Evolutionary conservation across 2,888 invertebrate genomes (phyloP).

Genomic region (Cenopis cana): DNA sequence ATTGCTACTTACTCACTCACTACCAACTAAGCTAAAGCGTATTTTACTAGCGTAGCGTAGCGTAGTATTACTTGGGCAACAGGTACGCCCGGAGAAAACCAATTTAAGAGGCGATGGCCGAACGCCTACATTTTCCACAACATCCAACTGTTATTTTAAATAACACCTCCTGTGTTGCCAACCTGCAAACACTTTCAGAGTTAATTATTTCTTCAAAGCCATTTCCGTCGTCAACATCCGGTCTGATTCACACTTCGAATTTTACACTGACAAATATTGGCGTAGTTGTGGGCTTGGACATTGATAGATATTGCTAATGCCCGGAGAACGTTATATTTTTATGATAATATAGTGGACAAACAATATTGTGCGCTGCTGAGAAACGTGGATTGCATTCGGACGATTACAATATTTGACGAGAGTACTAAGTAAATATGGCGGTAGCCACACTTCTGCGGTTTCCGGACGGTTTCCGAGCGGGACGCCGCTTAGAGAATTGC

Average conservation of each 20-base stretch:
- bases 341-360: slow-evolving; percentile 1
- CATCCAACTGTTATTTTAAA: slow-evolving; percentile 16
- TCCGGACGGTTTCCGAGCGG: too few species aligned
- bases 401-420: too few species aligned
- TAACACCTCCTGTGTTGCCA: background rate
- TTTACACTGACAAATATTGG: slow-evolving; percentile 18
- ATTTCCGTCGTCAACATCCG: slow-evolving; percentile 23
- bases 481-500: too few species aligned
- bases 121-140: slow-evolving; percentile 3
- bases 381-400: too few species aligned
- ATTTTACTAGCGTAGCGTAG: too few species aligned
- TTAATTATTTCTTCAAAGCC: slow-evolving; percentile 22
- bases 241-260: slow-evolving; percentile 14
- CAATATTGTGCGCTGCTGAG: background rate
- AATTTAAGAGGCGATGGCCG: slow-evolving; percentile 1
- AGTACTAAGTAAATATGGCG: too few species aligned
- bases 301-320: slow-evolving; percentile 13
- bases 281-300: background rate
- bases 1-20: too few species aligned
- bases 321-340: background rate
- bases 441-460: too few species aligned
- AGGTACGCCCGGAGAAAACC: background rate
- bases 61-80: too few species aligned
- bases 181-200: background rate
- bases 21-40: too few species aligned